These are phyloP conservation scores for Sarcophaga carnaria DNA, from an alignment of 2,888 invertebrate genomes.

Conservation along the genomic window DNA sequence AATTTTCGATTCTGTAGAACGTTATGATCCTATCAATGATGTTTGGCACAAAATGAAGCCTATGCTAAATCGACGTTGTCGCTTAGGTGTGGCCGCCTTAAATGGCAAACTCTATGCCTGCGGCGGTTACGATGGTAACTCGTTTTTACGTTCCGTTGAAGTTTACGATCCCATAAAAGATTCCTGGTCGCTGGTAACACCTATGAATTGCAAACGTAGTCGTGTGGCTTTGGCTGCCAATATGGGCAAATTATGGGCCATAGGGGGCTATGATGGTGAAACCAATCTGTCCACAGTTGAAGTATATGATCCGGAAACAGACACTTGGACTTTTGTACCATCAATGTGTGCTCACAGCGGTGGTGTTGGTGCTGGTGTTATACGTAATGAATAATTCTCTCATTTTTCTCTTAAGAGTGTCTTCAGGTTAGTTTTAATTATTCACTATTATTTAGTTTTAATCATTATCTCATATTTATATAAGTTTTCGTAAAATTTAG, in stretches of 20 bases:
- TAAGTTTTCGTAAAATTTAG: not conserved
- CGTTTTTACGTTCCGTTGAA: slow-evolving; percentile 91
- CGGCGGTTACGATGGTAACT: slow-evolving; percentile 92
- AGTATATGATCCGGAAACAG: slow-evolving; percentile 88
- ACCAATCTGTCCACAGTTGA: slow-evolving; percentile 92
- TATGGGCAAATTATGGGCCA: slow-evolving; percentile 92
- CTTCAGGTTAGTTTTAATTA: slow-evolving; percentile 50
- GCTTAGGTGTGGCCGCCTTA: slow-evolving; percentile 91
- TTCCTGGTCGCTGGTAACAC: slow-evolving; percentile 89
- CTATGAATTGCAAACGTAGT: slow-evolving; percentile 92
- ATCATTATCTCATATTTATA: slow-evolving; percentile 1
- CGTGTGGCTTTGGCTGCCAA: slow-evolving; percentile 92
- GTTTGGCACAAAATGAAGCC: slow-evolving; percentile 89
- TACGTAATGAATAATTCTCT: slow-evolving; percentile 83
- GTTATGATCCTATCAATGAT: slow-evolving; percentile 88
- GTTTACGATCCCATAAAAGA: slow-evolving; percentile 89
- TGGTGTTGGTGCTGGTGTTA: slow-evolving; percentile 94
- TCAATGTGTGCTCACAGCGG: slow-evolving; percentile 94
- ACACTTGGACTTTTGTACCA: slow-evolving; percentile 88
- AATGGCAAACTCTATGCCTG: slow-evolving; percentile 92
- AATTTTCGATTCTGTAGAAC: slow-evolving; percentile 93
- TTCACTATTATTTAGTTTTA: slow-evolving; percentile 29
- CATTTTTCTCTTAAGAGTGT: not conserved
- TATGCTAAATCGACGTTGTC: slow-evolving; percentile 91
- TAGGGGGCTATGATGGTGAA: slow-evolving; percentile 91